Evolutionary conservation across 2,888 invertebrate species (phyloP), one percentile per base, ranked within the genome.

Genomic region (Nebria brevicollis): DNA sequence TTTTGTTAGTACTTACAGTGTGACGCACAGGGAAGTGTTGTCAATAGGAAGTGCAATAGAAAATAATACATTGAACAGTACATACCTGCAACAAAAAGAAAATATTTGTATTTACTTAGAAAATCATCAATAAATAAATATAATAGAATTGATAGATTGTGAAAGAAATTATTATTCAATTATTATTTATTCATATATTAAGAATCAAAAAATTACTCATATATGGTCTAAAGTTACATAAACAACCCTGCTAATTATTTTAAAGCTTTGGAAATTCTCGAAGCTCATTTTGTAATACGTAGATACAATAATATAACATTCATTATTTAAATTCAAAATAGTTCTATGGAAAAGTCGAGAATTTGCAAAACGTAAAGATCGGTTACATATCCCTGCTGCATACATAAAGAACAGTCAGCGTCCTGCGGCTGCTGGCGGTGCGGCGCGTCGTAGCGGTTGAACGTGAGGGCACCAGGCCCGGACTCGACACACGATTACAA

Each of bases 401-500:
- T 70, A 70, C 70, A 70, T 70, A 70, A 25, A 20, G 34, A 25
- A 54, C 54, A 54, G 54, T 13, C 54, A 54, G 54, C 54, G 54
- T 54, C 73, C 1, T 75, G 75, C 70, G 70, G 66, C 75, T 65
- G 65, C 11, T 54, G 20, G 20, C 20, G 20, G 7, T 43, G 43
- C 43, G 10, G 10, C 65, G 65, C 20, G 20, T 20, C 20, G 65
- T 65, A 26, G 26, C 66, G 54, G 25, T 13, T 13, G 64, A 75
- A 66, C 75, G 75, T 75, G 75, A 75, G 75, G 75, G 65, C 75
- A 65, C 66, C 75, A 75, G 66, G 34, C 26, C 75, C 26, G 75
- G 75, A 75, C 75, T 75, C 75, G 34, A 65, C 65, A 75, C 75
- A 65, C 66, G 75, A 75, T 75, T 75, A 75, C 64, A 75, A 75